A percentile compares a stretch with the other conserved stretches of the same genome.
phyloP scores from a whole-genome alignment of 2,797 vertebrate species.

The Glyptemys insculpta region DNA sequence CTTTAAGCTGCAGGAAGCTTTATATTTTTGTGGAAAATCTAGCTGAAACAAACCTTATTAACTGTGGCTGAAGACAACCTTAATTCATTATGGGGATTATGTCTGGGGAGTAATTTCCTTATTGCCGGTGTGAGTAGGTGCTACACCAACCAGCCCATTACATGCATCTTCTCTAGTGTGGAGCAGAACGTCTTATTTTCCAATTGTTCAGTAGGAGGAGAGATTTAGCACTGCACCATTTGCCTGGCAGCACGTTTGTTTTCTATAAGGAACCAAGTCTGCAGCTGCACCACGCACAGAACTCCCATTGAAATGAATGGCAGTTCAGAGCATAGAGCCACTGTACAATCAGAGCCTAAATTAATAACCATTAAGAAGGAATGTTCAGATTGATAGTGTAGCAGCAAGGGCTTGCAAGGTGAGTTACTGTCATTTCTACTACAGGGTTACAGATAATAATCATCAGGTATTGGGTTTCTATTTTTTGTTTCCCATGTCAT shows the following conservation, averaged over 20 bases:
- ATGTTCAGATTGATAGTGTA: not conserved
- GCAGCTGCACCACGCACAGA: slow-evolving; percentile 4
- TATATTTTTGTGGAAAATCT: slow-evolving; percentile 35
- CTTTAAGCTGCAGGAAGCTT: slow-evolving; percentile 53
- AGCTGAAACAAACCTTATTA: slow-evolving; percentile 61
- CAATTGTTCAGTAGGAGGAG: slow-evolving; percentile 30
- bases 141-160: not conserved
- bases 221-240: slow-evolving; percentile 54
- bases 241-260: not conserved
- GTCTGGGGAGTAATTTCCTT: slow-evolving; percentile 59
- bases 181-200: slow-evolving; percentile 25
- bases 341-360: not conserved
- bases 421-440: slow-evolving; percentile 4
- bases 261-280: not conserved
- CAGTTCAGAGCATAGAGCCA: not conserved
- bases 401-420: not conserved
- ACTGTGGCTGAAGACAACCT: slow-evolving; percentile 44
- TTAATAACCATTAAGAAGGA: not conserved
- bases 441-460: not conserved
- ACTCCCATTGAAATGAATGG: not conserved
- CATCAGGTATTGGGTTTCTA: not conserved
- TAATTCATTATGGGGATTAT: slow-evolving; percentile 61
- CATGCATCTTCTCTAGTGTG: not conserved
- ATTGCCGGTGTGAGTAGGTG: slow-evolving; percentile 44
- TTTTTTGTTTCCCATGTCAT: not conserved